phyloP scores from a whole-genome alignment of 1,140 invertebrate species.

The Chironomus tepperi region DNA sequence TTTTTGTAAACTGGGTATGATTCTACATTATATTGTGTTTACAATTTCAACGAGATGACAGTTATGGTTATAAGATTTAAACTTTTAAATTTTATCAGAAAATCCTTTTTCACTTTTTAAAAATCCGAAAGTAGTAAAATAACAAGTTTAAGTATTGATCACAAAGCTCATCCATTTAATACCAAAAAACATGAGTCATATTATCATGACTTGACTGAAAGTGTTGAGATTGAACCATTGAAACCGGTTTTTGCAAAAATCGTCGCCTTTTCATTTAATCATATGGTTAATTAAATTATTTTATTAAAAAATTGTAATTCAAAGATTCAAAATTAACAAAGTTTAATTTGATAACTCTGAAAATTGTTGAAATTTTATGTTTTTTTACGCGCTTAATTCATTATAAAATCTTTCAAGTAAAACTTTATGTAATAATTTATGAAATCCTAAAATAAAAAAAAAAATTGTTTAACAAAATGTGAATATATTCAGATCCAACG shows the following conservation, averaged over 20 bases:
- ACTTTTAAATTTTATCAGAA: background rate
- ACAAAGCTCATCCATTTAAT: slow-evolving; percentile 56
- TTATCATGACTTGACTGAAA: slow-evolving; percentile 48
- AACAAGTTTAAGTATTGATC: slow-evolving; percentile 43
- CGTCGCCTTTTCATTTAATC: slow-evolving; percentile 30
- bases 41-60: too few species aligned
- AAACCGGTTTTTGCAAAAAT: slow-evolving; percentile 46
- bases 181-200: slow-evolving; percentile 43
- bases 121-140: slow-evolving; percentile 43
- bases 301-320: background rate
- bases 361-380: background rate
- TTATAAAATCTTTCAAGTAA: too few species aligned
- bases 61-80: slow-evolving; percentile 37
- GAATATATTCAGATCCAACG: too few species aligned
- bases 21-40: too few species aligned
- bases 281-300: background rate
- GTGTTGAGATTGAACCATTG: slow-evolving; percentile 44
- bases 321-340: background rate
- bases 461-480: too few species aligned
- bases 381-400: too few species aligned
- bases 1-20: too few species aligned
- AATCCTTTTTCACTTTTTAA: too few species aligned
- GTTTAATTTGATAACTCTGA: background rate
- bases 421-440: too few species aligned
- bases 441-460: background rate